phyloP scores from a whole-genome alignment of 1,140 invertebrate species.

The Achroia grisella region DNA sequence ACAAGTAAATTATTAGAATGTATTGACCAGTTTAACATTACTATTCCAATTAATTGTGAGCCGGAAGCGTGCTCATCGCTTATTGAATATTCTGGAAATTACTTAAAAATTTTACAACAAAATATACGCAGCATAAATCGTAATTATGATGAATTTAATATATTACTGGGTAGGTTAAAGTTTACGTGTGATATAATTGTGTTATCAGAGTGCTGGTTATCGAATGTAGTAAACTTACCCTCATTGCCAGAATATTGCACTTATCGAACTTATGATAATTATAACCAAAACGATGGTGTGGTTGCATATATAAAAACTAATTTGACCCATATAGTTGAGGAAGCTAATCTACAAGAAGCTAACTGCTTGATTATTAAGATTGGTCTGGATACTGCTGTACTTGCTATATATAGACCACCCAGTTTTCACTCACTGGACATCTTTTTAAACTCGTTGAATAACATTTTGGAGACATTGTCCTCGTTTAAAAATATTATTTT shows the following conservation, averaged over 20 bases:
- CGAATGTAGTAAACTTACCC: background rate
- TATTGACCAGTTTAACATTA: background rate
- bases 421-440: too few relatives aligned
- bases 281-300: background rate
- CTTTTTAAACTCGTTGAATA: too few relatives aligned
- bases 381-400: too few relatives aligned
- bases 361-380: too few relatives aligned
- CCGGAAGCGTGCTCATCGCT: background rate
- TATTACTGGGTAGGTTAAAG: background rate
- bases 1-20: background rate
- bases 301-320: background rate
- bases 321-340: background rate
- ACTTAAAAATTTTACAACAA: conserved; percentile 2
- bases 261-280: background rate
- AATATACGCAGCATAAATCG: background rate
- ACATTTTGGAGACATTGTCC: too few relatives aligned
- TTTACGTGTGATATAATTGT: background rate
- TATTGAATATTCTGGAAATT: background rate
- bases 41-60: background rate
- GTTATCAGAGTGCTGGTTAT: background rate
- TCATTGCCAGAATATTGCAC: background rate
- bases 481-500: too few relatives aligned
- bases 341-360: background rate
- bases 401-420: too few relatives aligned
- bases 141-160: background rate